These are phyloP conservation scores for Hydrotaea diabolus DNA, from an alignment of 2,888 invertebrate genomes.

Conservation along the genomic window DNA sequence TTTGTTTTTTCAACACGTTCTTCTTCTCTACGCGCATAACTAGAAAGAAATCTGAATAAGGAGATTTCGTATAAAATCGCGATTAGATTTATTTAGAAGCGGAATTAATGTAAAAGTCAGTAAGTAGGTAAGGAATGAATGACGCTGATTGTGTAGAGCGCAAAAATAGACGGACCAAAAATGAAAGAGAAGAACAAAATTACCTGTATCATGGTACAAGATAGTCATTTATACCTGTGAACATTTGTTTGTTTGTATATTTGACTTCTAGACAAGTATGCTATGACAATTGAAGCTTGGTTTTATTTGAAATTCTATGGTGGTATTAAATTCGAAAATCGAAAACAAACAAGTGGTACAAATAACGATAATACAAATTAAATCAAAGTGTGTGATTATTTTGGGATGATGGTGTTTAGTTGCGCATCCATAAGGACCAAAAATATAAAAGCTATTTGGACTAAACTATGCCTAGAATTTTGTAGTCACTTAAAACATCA, in stretches of 20 bases:
- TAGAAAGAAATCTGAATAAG: neutral
- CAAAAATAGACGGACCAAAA: neutral
- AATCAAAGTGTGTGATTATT: neutral
- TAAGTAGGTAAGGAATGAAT: no score
- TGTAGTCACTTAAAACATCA: no score
- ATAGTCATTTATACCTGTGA: no score
- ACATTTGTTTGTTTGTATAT: neutral
- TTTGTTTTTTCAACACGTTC: neutral
- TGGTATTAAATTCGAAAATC: neutral
- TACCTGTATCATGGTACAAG: no score
- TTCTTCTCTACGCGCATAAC: neutral
- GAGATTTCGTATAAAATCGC: neutral
- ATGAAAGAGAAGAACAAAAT: no score
- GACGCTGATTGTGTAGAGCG: no score
- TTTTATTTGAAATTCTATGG: neutral
- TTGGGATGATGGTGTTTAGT: no score
- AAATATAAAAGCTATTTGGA: no score
- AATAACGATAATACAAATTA: neutral
- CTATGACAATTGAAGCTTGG: neutral
- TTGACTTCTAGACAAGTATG: neutral
- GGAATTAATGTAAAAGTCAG: no score
- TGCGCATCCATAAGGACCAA: no score
- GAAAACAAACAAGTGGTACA: neutral
- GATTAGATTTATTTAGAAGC: neutral
- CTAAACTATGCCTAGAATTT: no score